Evolutionary conservation across 2,113 vertebrate genomes (phyloP), one percentile per base, ranked within the genome.

Genomic region (Theropithecus gelada): DNA sequence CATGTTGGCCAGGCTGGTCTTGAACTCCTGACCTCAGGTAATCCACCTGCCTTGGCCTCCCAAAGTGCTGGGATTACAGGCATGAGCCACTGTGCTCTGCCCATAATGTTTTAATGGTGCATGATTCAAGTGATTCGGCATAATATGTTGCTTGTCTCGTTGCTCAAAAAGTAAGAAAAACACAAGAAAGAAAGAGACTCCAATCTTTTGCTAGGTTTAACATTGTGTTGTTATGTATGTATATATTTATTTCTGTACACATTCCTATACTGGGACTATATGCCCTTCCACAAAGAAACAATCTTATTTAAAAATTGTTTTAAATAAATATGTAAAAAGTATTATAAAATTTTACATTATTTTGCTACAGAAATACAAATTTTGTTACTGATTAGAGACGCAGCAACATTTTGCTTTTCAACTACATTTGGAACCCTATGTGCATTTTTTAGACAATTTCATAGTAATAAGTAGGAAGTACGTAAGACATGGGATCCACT

Each of bases 231-330:
- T 86, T 89, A 76, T 43, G 68, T 81, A 81, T 78, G 2, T 45
- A 64, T 18, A 50, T 27, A 75, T 23, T 84, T 88, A 80, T 75
- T 92, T 90, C 35, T 88, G 22, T 93, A 81, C 55, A 40, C 57
- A 75, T 70, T 85, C 32, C 45, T 96, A 8, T 90, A 40, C 38
- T 93, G 55, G 35, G 25, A 88, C 23, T 30, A 78, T 23, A 11
- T 17, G 52, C 48, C 35, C 38, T 90, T 95, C 17, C 48, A 76
- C 9, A 68, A 81, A 88, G 45, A 90, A 96, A 88, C 1, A 70
- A 76, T 83, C 38, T 79, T 40, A 94, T 73, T 66, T 68, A 52
- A 96, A 96, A 93, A 86, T 30, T n/a, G 16, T 57, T 89, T 68
- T 79, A 57, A 88, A 50, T 75, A 84, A 90, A 79, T 8, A 70